These are phyloP conservation scores for Psilopsiagon aurifrons DNA, from an alignment of 2,113 vertebrate species.

Conservation along the genomic window DNA sequence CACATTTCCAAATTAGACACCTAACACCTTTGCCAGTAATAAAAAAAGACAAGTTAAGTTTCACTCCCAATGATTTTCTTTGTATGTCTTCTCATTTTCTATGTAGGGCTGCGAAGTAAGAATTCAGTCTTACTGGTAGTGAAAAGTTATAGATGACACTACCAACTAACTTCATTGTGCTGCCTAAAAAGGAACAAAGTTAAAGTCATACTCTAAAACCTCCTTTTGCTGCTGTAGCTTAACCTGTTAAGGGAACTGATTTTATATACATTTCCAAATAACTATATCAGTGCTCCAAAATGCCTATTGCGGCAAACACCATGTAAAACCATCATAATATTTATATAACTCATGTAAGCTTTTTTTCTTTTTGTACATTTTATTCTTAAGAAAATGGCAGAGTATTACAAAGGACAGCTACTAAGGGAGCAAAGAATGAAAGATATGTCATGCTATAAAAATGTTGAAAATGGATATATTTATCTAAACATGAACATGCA, in stretches of 20 bases:
- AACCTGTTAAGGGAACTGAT: background rate
- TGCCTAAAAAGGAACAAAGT: background rate
- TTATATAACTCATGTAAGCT: background rate
- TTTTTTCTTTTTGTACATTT: background rate
- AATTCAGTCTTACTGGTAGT: background rate
- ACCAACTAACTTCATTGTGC: background rate
- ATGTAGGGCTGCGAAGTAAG: background rate
- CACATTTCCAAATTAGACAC: background rate
- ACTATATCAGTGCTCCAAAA: background rate
- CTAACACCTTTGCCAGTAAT: background rate
- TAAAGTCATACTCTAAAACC: background rate
- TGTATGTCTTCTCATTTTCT: background rate
- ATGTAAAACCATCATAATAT: background rate
- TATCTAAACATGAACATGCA: background rate
- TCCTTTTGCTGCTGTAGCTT: background rate
- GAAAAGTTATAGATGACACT: background rate
- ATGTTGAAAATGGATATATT: background rate
- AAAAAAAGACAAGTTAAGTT: background rate
- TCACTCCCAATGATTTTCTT: background rate
- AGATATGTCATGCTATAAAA: background rate
- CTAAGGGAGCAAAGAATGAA: background rate
- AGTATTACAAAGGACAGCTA: background rate
- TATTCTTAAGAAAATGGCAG: background rate
- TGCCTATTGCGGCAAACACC: background rate
- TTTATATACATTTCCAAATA: background rate